These are phyloP conservation scores for Mechanitis messenoides DNA, from an alignment of 2,888 invertebrate species.

Conservation along the genomic window DNA sequence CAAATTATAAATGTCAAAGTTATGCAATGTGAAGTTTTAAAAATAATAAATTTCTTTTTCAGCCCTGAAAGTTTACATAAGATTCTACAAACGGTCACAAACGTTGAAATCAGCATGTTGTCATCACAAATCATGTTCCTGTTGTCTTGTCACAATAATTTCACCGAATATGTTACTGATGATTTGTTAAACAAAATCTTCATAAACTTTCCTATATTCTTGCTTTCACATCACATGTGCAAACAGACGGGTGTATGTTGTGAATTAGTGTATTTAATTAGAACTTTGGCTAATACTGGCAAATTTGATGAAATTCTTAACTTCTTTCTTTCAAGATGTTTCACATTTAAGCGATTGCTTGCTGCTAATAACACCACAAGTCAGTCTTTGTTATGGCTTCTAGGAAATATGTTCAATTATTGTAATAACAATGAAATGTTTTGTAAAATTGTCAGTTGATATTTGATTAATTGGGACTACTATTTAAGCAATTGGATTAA, in stretches of 20 bases:
- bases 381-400: conserved; percentile 49
- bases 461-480: neutral
- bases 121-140: conserved; percentile 47
- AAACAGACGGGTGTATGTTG: conserved; percentile 27
- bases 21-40: no score
- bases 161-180: conserved; percentile 34
- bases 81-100: conserved; percentile 37
- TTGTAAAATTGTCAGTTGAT: conserved; percentile 28
- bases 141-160: conserved; percentile 52
- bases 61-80: conserved; percentile 45
- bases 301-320: conserved; percentile 35
- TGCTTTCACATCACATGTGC: conserved; percentile 32
- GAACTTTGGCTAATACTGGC: conserved; percentile 52
- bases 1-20: no score
- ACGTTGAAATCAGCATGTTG: conserved; percentile 30
- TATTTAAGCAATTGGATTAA: no score
- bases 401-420: conserved; percentile 53
- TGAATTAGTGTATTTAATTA: conserved; percentile 42
- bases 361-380: conserved; percentile 31
- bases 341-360: conserved; percentile 35
- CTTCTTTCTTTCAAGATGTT: conserved; percentile 34
- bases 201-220: conserved; percentile 30
- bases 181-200: conserved; percentile 38
- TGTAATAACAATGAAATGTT: conserved; percentile 40
- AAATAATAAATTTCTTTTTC: conserved; percentile 29